Evolutionary conservation across 1,140 invertebrate genomes (phyloP), one percentile per base, ranked within the genome.

Genomic region (Scaptomyza montana): DNA sequence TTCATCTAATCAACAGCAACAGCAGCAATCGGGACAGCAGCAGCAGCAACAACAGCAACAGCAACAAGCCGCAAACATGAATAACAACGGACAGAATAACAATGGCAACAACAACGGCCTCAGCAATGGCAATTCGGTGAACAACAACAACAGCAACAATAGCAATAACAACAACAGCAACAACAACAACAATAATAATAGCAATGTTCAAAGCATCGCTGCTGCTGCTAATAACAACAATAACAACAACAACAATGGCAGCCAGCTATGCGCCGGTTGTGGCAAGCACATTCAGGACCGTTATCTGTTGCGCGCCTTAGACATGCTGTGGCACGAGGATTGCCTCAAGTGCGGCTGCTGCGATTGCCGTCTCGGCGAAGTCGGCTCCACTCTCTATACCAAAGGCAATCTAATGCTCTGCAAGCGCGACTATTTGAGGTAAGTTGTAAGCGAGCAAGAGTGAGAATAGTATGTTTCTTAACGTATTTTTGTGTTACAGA

Each of bases 261-360:
- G 93, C 64, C 94, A 97, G 92, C 95, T 97, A 75, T 97, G 96
- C 92, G 96, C 96, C 41, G 96, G 96, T 56, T 97, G 96, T 91
- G 96, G 95, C 76, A 97, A 97, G 93, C 95, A 95, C 85, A 97
- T 97, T 81, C 97, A 96, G 47, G 96, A 97, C 91, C 95, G 96
- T 90, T 97, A 95, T 91, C 93, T 97, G 46, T 94, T 97, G 71
- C 96, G 96, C 92, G 97, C 98, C 5, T 92, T 99, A 81, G 98
- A 99, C 92, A 95, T 98, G 93, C 96, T 96, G 85, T 99, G 98
- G 98, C 98, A 99, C 93, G 98, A 99, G 93, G 98, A 99, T 93
- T 99, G 98, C 92, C 94, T 99, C 7, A 99, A 99, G 93, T 99
- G 98, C 92, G 97, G 97, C 63, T 99, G 98, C 93, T 99, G 98